Evolutionary conservation across 2,113 vertebrate genomes (phyloP).

Genomic region (Phycodurus eques): DNA sequence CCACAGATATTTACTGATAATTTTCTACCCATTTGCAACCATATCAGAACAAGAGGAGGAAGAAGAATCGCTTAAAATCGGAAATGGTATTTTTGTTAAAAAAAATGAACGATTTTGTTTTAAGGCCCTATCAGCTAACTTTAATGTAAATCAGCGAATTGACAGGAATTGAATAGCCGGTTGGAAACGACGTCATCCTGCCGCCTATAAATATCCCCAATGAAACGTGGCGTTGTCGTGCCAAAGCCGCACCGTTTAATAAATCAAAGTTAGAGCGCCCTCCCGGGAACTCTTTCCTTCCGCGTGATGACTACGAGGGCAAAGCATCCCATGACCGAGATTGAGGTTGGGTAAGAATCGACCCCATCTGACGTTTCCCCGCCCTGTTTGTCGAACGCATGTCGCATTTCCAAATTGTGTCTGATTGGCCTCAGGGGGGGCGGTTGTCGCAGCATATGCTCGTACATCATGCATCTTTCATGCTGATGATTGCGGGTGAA

Average conservation of each 20-base stretch:
- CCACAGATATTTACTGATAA: no score
- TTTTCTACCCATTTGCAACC: no score
- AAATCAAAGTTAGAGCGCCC: slow-evolving; percentile 2
- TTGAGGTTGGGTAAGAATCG: background rate
- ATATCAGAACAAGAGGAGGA: no score
- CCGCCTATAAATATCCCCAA: background rate
- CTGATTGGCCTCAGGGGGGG: slow-evolving; percentile 34
- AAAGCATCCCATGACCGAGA: background rate
- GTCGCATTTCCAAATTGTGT: slow-evolving; percentile 19
- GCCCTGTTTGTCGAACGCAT: slow-evolving; percentile 32
- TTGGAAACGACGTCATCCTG: background rate
- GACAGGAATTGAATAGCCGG: background rate
- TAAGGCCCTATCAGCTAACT: background rate
- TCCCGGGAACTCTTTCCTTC: background rate
- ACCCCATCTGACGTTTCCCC: slow-evolving; percentile 27
- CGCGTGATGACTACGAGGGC: background rate
- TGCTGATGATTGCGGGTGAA: slow-evolving; percentile 20
- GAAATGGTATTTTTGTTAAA: no score
- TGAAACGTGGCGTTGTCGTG: background rate
- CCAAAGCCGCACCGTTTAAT: slow-evolving; percentile 1
- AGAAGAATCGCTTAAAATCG: no score
- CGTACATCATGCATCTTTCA: slow-evolving; percentile 29
- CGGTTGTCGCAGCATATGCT: slow-evolving; percentile 38
- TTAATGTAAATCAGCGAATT: background rate
- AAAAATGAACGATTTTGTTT: background rate